These are phyloP conservation scores for Drosophila lutescens DNA, from an alignment of 2,888 invertebrate genomes.

Conservation along the genomic window DNA sequence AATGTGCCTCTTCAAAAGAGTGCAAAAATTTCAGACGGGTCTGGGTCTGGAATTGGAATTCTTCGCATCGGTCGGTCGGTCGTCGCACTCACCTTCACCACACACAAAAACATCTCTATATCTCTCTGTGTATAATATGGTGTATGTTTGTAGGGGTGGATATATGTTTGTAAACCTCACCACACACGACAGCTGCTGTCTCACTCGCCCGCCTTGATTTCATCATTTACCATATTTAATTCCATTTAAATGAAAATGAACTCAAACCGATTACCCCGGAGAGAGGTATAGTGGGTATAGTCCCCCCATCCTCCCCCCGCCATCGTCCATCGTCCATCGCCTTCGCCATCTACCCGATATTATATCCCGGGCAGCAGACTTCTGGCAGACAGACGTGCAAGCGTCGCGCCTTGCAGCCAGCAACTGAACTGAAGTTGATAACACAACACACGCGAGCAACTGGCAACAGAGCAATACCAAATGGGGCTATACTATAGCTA, in stretches of 20 bases:
- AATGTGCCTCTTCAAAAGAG: slow-evolving; percentile 41
- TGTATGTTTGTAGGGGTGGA: neutral
- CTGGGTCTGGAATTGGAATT: slow-evolving; percentile 63
- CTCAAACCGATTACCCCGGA: slow-evolving; percentile 72
- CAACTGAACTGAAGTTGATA: slow-evolving; percentile 69
- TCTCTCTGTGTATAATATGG: slow-evolving; percentile 2
- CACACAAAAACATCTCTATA: slow-evolving; percentile 27
- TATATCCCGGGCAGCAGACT: slow-evolving; percentile 51
- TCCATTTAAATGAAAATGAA: slow-evolving; percentile 79
- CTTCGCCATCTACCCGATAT: neutral
- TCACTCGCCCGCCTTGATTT: slow-evolving; percentile 62
- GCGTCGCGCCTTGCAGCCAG: slow-evolving; percentile 64
- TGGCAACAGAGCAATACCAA: slow-evolving; percentile 19
- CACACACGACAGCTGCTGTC: slow-evolving; percentile 35
- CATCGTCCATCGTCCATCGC: neutral
- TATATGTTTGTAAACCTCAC: slow-evolving; percentile 39
- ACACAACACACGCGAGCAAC: slow-evolving; percentile 60
- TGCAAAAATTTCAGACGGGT: slow-evolving; percentile 41
- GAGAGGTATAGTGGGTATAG: slow-evolving; percentile 1
- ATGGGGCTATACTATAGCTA: slow-evolving; percentile 6
- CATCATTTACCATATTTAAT: slow-evolving; percentile 79
- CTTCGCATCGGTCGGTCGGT: slow-evolving; percentile 55
- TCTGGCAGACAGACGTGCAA: slow-evolving; percentile 55
- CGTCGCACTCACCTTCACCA: slow-evolving; percentile 76
- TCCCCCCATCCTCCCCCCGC: neutral